phyloP scores from a whole-genome alignment of 2,888 invertebrate genomes.

The Atrina japonica region DNA sequence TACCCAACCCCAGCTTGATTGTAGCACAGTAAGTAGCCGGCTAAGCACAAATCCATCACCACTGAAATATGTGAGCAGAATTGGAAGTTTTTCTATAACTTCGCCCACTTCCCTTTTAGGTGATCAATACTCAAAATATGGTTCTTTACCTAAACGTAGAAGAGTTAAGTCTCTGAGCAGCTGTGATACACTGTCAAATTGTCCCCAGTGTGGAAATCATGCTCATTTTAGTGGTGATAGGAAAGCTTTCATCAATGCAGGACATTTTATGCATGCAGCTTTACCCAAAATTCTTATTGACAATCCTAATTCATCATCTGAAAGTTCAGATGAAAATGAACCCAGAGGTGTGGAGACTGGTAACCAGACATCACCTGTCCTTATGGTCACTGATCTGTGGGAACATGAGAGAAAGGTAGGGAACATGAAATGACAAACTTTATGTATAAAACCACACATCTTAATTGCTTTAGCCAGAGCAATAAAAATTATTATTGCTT shows the following conservation, averaged over 20 bases:
- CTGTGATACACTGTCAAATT: slow-evolving; percentile 26
- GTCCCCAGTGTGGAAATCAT: slow-evolving; percentile 39
- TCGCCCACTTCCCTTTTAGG: slow-evolving; percentile 22
- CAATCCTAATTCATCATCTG: slow-evolving; percentile 2
- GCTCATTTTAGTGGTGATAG: slow-evolving; percentile 28
- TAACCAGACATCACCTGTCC: slow-evolving; percentile 39
- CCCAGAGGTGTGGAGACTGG: slow-evolving; percentile 27
- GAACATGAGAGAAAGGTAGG: neutral
- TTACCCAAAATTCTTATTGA: slow-evolving; percentile 8
- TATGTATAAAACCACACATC: no score
- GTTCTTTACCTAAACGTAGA: slow-evolving; percentile 12
- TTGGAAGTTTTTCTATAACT: slow-evolving; percentile 25
- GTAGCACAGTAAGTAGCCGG: slow-evolving; percentile 35
- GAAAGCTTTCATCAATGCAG: slow-evolving; percentile 10
- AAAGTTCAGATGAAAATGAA: slow-evolving; percentile 14
- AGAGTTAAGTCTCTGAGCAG: slow-evolving; percentile 38
- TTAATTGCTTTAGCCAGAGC: no score
- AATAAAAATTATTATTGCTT: no score
- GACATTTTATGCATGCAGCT: slow-evolving; percentile 20
- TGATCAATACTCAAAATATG: slow-evolving; percentile 18
- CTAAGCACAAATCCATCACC: slow-evolving; percentile 21
- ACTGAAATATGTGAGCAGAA: slow-evolving; percentile 18
- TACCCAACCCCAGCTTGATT: slow-evolving; percentile 29
- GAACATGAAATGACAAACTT: no score
- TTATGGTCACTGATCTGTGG: slow-evolving; percentile 24